Evolutionary conservation across 30 jellyfish, hydroid and myxozoan genomes (phyloP), one percentile per base, ranked within the genome.

Genomic region (Aurelia sp.): DNA sequence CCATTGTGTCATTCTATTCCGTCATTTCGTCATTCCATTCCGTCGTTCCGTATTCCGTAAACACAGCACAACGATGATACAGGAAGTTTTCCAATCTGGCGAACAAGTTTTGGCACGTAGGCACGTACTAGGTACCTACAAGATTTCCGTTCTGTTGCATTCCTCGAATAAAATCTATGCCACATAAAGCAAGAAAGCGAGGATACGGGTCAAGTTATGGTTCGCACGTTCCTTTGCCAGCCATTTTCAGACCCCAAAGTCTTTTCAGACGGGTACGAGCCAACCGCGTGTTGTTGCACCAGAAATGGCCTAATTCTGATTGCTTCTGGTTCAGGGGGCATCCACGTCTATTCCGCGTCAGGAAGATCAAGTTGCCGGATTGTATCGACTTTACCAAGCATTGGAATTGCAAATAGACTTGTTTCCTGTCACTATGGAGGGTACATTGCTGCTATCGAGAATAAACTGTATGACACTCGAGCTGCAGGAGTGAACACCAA

Each of bases 191-290:
- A 44, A 2, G 55, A 0, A 9, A 44, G 55, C 0, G 0, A 44
- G 0, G 9, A 44, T 44, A 44, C 15, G 3, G 15, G 3, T 8
- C 15, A 44, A 44, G 16, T 44, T 2, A 95, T 95, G 99, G 99
- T 95, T 63, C 94, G 97, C 22, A 95, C 99, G 31, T 55, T 95
- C 33, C 80, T 95, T 19, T 95, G 99, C 57, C 97, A 90, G 78
- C 99, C 99, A 3, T 67, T 95, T 15, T 69, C 82, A 2, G 97
- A 95, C 13, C 91, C 90, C 20, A 89, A 89, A 55, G 95, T 84
- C 0, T 95, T 95, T 82, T 24, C 96, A 11, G 99, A 95, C 53
- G 89, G 81, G 15, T 95, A 95, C 67, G 97, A 89, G 21, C 94
- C 99, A 5, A 78, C 96, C 2, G 38, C 95, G 17, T 16, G 85